Conservation (phyloP, 2,888 invertebrate genomes). For the Autographa pulchrina region DNA sequence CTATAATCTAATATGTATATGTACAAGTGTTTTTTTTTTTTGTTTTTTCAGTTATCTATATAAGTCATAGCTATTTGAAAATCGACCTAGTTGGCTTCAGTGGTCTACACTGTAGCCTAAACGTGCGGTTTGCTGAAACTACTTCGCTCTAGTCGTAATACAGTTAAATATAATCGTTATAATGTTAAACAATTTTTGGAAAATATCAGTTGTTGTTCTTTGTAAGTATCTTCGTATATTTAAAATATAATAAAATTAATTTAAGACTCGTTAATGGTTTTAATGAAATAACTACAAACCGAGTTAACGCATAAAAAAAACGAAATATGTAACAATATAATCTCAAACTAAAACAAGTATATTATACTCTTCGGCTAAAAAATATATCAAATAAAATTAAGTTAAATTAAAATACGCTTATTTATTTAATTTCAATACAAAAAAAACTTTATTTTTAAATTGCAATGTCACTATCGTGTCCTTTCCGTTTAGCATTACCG, state of each 20-base stretch:
- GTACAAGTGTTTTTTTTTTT: neutral
- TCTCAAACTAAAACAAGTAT: too few species aligned
- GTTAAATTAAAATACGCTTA: too few species aligned
- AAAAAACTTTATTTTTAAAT: too few species aligned
- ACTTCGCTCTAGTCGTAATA: neutral
- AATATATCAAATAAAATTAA: too few species aligned
- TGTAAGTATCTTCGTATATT: conserved; percentile 19
- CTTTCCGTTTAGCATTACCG: too few species aligned
- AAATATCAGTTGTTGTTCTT: conserved; percentile 12
- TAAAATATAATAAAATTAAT: neutral
- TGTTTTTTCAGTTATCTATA: neutral
- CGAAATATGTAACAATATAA: too few species aligned
- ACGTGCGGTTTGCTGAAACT: conserved; percentile 1
- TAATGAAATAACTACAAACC: too few species aligned
- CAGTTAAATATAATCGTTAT: neutral
- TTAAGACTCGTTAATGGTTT: neutral
- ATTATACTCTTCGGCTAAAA: too few species aligned
- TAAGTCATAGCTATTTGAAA: neutral
- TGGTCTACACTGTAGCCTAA: neutral
- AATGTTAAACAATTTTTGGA: conserved; percentile 15
- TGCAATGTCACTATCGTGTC: too few species aligned
- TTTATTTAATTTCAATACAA: too few species aligned
- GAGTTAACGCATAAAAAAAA: too few species aligned
- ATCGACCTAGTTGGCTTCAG: neutral
- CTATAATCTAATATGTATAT: too few species aligned